A percentile compares a stretch with the other conserved stretches of the same genome.
Evolutionary conservation across 2,797 vertebrate species (phyloP).

Genomic region (Dermochelys coriacea): DNA sequence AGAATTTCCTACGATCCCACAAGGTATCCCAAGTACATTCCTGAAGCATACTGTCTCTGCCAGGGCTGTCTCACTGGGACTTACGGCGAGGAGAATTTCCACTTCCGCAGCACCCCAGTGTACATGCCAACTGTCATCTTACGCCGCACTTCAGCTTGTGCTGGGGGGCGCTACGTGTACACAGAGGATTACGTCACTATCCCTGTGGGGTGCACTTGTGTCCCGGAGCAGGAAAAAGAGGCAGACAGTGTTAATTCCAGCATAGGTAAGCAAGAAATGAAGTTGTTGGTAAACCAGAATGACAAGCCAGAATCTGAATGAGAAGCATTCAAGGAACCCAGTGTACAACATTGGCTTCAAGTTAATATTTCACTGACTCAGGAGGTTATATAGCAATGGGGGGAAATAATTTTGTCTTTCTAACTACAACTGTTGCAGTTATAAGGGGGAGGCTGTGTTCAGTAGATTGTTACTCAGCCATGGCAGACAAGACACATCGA

Average conservation of each 20-base stretch:
- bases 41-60: constrained; percentile 95
- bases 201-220: constrained; percentile 93
- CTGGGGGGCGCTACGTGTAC: constrained; percentile 89
- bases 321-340: neutral
- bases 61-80: constrained; percentile 89
- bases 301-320: constrained; percentile 75
- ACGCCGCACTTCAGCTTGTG: constrained; percentile 85
- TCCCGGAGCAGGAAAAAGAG: constrained; percentile 82
- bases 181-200: constrained; percentile 90
- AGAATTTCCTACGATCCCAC: constrained; percentile 90
- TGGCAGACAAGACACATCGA: neutral
- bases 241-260: constrained; percentile 76
- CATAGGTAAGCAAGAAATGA: constrained; percentile 77
- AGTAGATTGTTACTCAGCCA: neutral
- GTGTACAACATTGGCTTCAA: neutral
- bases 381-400: neutral
- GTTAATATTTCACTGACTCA: neutral
- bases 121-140: constrained; percentile 91
- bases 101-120: constrained; percentile 89
- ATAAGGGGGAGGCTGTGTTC: neutral
- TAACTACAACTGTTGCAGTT: neutral
- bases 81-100: constrained; percentile 84
- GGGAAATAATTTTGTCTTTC: neutral
- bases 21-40: constrained; percentile 91
- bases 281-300: constrained; percentile 69